These are phyloP conservation scores for Temnothorax curvispinosus DNA, from an alignment of 1,140 invertebrate species.

Conservation along the genomic window DNA sequence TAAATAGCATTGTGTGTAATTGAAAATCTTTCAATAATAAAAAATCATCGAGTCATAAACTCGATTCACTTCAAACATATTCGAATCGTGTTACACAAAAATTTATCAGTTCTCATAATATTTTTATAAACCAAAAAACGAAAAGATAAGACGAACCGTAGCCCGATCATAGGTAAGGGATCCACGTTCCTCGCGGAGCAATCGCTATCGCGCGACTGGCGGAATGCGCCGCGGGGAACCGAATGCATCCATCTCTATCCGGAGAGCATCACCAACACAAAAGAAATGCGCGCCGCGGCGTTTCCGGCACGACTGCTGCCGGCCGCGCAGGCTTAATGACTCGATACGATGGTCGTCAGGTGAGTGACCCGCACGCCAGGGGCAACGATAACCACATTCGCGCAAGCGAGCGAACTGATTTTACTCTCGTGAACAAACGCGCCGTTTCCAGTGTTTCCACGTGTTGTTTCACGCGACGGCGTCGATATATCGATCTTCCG, in stretches of 20 bases:
- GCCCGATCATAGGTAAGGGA: neutral
- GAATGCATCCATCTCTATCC: slow-evolving; percentile 38
- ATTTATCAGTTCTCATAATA: neutral
- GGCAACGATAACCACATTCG: slow-evolving; percentile 68
- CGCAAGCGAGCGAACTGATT: neutral
- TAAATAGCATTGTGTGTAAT: neutral
- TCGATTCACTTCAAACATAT: neutral
- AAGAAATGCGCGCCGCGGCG: slow-evolving; percentile 65
- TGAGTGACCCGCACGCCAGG: slow-evolving; percentile 71
- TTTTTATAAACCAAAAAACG: neutral
- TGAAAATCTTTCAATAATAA: neutral
- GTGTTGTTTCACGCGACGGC: slow-evolving; percentile 43
- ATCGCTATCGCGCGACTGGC: slow-evolving; percentile 5
- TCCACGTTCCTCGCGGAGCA: neutral
- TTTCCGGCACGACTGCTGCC: slow-evolving; percentile 69
- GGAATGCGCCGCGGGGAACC: slow-evolving; percentile 17
- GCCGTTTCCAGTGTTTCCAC: slow-evolving; percentile 18
- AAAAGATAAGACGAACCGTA: neutral
- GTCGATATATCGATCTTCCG: slow-evolving; percentile 57
- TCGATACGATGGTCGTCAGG: slow-evolving; percentile 72
- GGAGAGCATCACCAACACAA: slow-evolving; percentile 65
- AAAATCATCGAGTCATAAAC: neutral
- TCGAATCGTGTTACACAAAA: neutral
- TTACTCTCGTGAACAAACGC: slow-evolving; percentile 23
- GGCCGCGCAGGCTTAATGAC: slow-evolving; percentile 67